These are phyloP conservation scores for Neodiprion fabricii DNA, from an alignment of 1,140 invertebrate species.

Conservation along the genomic window DNA sequence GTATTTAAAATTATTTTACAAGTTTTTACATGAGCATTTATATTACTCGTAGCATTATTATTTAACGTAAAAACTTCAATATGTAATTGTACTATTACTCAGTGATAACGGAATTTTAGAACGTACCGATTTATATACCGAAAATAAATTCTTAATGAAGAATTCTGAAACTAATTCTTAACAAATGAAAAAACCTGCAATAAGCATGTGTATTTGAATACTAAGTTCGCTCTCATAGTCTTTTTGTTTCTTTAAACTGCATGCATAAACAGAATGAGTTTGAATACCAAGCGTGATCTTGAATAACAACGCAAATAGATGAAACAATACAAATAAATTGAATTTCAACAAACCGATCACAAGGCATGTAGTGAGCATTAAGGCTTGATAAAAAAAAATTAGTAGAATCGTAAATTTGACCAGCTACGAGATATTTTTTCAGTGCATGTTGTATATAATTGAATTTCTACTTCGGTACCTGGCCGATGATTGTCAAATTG, in stretches of 20 bases:
- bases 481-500: too few relatives aligned
- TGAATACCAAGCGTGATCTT: too few relatives aligned
- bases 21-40: conserved; percentile 35
- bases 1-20: conserved; percentile 52
- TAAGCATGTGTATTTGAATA: conserved; percentile 49
- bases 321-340: not conserved
- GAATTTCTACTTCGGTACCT: too few relatives aligned
- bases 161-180: conserved; percentile 11
- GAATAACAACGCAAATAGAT: too few relatives aligned
- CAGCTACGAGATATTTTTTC: too few relatives aligned
- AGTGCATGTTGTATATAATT: too few relatives aligned
- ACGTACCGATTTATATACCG: conserved; percentile 35
- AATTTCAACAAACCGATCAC: conserved; percentile 21
- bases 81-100: conserved; percentile 49
- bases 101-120: conserved; percentile 35
- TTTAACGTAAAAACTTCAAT: conserved; percentile 52
- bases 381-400: conserved; percentile 15
- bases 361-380: conserved; percentile 26
- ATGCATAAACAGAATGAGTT: conserved; percentile 31
- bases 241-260: conserved; percentile 30
- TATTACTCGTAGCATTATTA: conserved; percentile 47
- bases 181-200: conserved; percentile 37
- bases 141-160: conserved; percentile 30
- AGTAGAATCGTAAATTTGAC: too few relatives aligned
- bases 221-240: conserved; percentile 38